phyloP scores from a whole-genome alignment of 2,888 invertebrate genomes.

The Orthosia gracilis region DNA sequence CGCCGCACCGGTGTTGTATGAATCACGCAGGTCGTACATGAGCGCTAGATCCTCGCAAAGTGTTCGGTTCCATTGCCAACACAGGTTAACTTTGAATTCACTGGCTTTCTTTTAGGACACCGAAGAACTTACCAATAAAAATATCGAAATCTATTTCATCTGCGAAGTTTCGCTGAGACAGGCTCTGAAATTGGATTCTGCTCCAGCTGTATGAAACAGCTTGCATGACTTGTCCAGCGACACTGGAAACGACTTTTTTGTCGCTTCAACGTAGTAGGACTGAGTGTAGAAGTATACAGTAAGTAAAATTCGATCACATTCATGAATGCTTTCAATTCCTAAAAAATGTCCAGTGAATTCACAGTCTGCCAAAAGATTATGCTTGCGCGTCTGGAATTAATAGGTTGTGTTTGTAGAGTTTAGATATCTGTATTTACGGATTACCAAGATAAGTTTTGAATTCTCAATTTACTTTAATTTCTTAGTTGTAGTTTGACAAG shows the following conservation, averaged over 20 bases:
- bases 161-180: background rate
- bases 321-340: background rate
- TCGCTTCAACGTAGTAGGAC: no score
- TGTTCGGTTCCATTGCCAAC: no score
- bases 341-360: background rate
- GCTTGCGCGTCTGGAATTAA: background rate
- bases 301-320: background rate
- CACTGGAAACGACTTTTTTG: background rate
- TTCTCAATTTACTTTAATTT: background rate
- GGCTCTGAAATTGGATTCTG: background rate
- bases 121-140: no score
- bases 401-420: background rate
- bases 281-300: no score
- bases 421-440: constrained; percentile 6
- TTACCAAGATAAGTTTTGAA: background rate
- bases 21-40: no score
- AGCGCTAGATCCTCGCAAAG: no score
- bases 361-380: background rate
- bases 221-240: background rate
- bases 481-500: no score
- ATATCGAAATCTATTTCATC: no score
- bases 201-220: background rate
- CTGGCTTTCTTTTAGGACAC: no score
- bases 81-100: no score
- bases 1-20: no score